phyloP scores from a whole-genome alignment of 2,113 vertebrate genomes.

The Platichthys flesus region DNA sequence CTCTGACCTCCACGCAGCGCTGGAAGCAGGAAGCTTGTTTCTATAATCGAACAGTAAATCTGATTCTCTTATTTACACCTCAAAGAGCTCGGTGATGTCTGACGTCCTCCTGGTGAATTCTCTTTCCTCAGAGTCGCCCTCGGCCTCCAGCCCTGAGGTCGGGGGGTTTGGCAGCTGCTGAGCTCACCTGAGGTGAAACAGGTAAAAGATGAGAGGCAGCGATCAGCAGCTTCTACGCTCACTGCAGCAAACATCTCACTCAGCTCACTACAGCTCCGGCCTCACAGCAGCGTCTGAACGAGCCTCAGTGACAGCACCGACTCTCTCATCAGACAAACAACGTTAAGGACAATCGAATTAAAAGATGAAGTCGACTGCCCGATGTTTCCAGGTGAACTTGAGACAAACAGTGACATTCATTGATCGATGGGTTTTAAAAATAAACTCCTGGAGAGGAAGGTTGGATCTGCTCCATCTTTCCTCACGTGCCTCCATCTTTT shows the following conservation, averaged over 20 bases:
- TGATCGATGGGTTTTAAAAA: slow-evolving; percentile 61
- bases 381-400: slow-evolving; percentile 32
- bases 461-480: too few species aligned
- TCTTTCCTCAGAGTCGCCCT: background rate
- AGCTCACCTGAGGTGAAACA: slow-evolving; percentile 28
- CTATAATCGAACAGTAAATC: too few species aligned
- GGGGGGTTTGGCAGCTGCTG: background rate
- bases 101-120: background rate
- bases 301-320: slow-evolving; percentile 22
- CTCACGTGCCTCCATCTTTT: too few species aligned
- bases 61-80: slow-evolving; percentile 8
- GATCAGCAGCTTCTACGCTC: slow-evolving; percentile 42
- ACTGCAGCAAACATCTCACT: slow-evolving; percentile 73
- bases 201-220: slow-evolving; percentile 38
- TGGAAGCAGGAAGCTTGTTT: too few species aligned
- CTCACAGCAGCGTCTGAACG: slow-evolving; percentile 32
- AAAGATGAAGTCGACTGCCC: slow-evolving; percentile 5
- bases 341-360: slow-evolving; percentile 53
- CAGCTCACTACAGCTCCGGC: slow-evolving; percentile 48
- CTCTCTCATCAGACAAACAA: slow-evolving; percentile 37
- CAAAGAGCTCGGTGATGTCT: slow-evolving; percentile 13
- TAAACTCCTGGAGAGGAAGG: slow-evolving; percentile 26
- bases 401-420: slow-evolving; percentile 44
- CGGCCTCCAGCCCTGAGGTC: background rate
- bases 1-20: too few species aligned